Conservation (phyloP, 2,113 vertebrate species). For the Polypterus senegalus region DNA sequence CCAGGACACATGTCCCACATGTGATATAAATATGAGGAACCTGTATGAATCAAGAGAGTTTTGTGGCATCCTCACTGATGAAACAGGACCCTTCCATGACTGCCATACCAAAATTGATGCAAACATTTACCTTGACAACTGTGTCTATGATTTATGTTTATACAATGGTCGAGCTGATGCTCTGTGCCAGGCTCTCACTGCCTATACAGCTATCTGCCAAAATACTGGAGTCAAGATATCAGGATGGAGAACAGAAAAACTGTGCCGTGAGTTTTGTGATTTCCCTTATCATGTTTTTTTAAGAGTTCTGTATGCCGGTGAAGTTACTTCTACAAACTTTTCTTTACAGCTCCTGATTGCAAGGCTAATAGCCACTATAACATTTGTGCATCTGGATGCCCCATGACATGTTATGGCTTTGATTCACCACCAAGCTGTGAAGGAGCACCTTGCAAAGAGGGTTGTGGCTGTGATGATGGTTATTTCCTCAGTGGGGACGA, state of each 20-base stretch:
- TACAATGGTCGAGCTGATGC: conserved; percentile 18
- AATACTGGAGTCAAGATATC: conserved; percentile 2
- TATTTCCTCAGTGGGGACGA: neutral
- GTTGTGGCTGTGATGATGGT: conserved; percentile 1
- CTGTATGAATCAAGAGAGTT: conserved; percentile 18
- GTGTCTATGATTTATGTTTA: conserved; percentile 22
- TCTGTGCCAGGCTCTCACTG: conserved; percentile 16
- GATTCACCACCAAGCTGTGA: neutral
- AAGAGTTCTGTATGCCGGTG: too few species aligned
- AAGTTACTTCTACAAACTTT: too few species aligned
- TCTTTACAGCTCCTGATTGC: neutral
- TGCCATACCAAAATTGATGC: conserved; percentile 15
- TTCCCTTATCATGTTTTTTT: neutral
- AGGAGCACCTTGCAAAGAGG: neutral
- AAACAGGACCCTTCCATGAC: conserved; percentile 15
- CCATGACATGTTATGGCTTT: too few species aligned
- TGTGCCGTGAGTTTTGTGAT: conserved; percentile 24
- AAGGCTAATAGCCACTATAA: neutral
- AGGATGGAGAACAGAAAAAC: conserved; percentile 18
- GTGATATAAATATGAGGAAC: neutral
- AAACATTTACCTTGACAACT: conserved; percentile 16
- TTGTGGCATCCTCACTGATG: conserved; percentile 25
- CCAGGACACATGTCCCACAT: neutral
- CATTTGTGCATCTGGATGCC: too few species aligned
- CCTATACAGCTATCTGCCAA: conserved; percentile 23